A percentile compares a stretch with the other conserved stretches of the same genome.
Conservation (phyloP, 2,888 invertebrate species). For the Calliopum simillimum region DNA sequence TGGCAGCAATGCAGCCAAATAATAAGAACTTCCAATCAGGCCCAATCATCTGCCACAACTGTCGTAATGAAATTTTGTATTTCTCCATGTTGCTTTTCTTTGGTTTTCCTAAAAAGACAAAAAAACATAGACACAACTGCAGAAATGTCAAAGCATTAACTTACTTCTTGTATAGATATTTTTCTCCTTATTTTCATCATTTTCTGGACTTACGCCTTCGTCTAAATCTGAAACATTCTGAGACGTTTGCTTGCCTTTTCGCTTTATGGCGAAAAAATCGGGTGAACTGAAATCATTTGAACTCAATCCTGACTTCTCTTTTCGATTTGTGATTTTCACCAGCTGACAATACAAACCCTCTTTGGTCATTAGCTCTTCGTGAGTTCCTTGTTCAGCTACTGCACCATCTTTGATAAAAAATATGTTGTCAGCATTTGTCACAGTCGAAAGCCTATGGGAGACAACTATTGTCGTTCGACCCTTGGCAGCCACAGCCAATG, state of each 20-base stretch:
- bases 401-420: constrained; percentile 78
- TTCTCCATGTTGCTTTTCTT: constrained; percentile 52
- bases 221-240: constrained; percentile 16
- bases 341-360: constrained; percentile 77
- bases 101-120: constrained; percentile 44
- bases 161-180: neutral
- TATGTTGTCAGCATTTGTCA: constrained; percentile 78
- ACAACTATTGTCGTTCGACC: constrained; percentile 82
- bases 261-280: constrained; percentile 27
- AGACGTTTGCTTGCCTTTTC: neutral
- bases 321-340: constrained; percentile 72
- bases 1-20: constrained; percentile 74
- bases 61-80: constrained; percentile 66
- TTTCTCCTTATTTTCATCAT: constrained; percentile 42
- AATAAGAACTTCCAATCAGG: constrained; percentile 78
- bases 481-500: constrained; percentile 79
- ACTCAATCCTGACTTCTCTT: constrained; percentile 53
- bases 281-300: constrained; percentile 26
- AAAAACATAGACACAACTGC: neutral
- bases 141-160: neutral
- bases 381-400: constrained; percentile 80
- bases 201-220: constrained; percentile 42
- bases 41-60: constrained; percentile 75
- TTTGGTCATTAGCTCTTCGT: constrained; percentile 75
- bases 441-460: constrained; percentile 79